Percentiles rank a stretch among this genome's conserved stretches.
These are phyloP conservation scores for Platypus cylindrus DNA, from an alignment of 2,888 invertebrate genomes.

Conservation along the genomic window DNA sequence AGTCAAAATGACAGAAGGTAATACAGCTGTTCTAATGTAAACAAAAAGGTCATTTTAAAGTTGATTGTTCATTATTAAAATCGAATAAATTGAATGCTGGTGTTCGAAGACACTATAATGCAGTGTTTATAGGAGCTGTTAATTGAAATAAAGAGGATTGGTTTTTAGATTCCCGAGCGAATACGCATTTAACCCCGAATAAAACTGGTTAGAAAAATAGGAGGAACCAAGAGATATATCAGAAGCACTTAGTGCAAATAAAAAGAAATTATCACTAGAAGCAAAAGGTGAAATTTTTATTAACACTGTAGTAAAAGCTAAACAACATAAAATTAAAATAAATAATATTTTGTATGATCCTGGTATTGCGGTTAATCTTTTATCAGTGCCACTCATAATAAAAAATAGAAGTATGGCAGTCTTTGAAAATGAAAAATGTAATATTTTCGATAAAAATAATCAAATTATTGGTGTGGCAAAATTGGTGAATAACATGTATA, in stretches of 20 bases:
- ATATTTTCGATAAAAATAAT: constrained; percentile 3
- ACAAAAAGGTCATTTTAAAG: constrained; percentile 14
- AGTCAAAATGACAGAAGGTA: constrained; percentile 12
- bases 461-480: constrained; percentile 3
- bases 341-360: constrained; percentile 16
- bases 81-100: not conserved
- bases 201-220: constrained; percentile 9
- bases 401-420: constrained; percentile 16
- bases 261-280: not conserved
- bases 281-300: constrained; percentile 1
- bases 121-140: constrained; percentile 16
- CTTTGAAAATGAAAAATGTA: constrained; percentile 8
- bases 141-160: constrained; percentile 10
- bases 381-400: constrained; percentile 18
- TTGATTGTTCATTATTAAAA: constrained; percentile 5
- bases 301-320: not conserved
- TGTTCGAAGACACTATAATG: constrained; percentile 12
- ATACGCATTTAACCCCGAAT: constrained; percentile 15
- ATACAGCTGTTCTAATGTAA: constrained; percentile 18
- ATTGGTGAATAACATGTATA: constrained; percentile 5
- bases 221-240: constrained; percentile 3
- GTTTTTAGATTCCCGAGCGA: constrained; percentile 17
- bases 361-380: constrained; percentile 17
- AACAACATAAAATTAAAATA: constrained; percentile 8
- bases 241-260: constrained; percentile 7